A percentile compares a stretch with the other conserved stretches of the same genome.
Evolutionary conservation across 2,888 invertebrate species (phyloP).

Genomic region (Choreutis nemorana): DNA sequence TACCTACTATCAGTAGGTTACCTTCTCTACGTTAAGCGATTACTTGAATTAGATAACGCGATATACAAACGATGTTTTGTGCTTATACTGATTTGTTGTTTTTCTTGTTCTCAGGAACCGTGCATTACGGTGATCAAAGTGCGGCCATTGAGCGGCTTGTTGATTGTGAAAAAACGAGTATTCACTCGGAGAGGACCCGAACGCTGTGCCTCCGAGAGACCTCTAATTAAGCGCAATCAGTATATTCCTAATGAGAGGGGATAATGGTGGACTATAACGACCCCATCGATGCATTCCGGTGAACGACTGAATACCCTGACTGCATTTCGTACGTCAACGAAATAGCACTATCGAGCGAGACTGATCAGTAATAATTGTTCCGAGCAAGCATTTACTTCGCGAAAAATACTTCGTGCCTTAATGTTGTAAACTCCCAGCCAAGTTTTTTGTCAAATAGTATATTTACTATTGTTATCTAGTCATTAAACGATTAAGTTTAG

Average conservation of each 20-base stretch:
- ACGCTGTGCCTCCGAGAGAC: conserved; percentile 45
- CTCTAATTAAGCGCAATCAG: conserved; percentile 66
- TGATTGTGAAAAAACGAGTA: conserved; percentile 61
- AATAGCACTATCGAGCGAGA: conserved; percentile 54
- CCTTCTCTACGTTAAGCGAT: too few species aligned
- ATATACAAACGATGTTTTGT: too few species aligned
- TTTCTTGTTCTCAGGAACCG: conserved; percentile 50
- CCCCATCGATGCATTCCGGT: conserved; percentile 58
- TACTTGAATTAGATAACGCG: too few species aligned
- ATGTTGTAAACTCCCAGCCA: conserved; percentile 33
- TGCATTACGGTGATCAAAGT: conserved; percentile 57
- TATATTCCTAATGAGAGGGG: conserved; percentile 65
- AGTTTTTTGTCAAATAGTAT: conserved; percentile 29
- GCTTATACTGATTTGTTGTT: too few species aligned
- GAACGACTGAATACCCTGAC: conserved; percentile 40
- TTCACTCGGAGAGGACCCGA: conserved; percentile 44
- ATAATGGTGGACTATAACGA: conserved; percentile 61
- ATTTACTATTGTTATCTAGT: conserved; percentile 56
- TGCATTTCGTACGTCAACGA: conserved; percentile 49
- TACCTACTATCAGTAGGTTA: too few species aligned
- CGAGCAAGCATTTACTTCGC: conserved; percentile 52
- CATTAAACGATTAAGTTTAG: conserved; percentile 43
- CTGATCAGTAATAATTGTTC: conserved; percentile 53
- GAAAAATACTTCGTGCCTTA: conserved; percentile 55
- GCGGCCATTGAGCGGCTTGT: conserved; percentile 54